Conservation (phyloP, 2,797 vertebrate species). For the Tenualosa thibaudeaui region DNA sequence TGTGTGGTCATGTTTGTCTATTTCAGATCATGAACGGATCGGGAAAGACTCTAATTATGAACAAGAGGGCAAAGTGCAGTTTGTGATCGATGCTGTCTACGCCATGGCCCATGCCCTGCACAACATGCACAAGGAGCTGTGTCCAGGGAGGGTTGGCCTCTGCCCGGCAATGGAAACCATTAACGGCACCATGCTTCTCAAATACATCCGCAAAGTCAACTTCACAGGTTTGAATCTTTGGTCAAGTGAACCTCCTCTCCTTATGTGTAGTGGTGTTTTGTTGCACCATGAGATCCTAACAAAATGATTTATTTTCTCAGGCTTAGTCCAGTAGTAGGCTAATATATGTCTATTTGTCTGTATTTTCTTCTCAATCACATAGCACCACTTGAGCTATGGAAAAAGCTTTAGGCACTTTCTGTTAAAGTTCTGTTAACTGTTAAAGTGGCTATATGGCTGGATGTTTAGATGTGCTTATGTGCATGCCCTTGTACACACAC, state of each 20-base stretch:
- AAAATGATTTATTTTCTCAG: no score
- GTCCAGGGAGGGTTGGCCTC: conserved; percentile 86
- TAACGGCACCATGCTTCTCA: conserved; percentile 87
- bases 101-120: conserved; percentile 94
- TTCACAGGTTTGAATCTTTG: conserved; percentile 81
- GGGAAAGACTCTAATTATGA: conserved; percentile 90
- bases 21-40: conserved; percentile 87
- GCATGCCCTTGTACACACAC: neutral
- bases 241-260: neutral
- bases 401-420: neutral
- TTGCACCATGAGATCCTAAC: neutral
- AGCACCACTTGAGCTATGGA: neutral
- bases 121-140: conserved; percentile 90
- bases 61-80: conserved; percentile 95
- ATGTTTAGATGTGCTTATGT: neutral
- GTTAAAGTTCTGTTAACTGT: no score
- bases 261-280: neutral
- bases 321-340: neutral
- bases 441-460: neutral
- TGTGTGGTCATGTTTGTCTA: neutral
- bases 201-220: conserved; percentile 92
- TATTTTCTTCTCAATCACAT: neutral
- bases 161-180: conserved; percentile 88
- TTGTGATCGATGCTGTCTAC: conserved; percentile 91
- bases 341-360: neutral